phyloP scores from a whole-genome alignment of 2,113 vertebrate genomes.

The Leptosomus discolor region DNA sequence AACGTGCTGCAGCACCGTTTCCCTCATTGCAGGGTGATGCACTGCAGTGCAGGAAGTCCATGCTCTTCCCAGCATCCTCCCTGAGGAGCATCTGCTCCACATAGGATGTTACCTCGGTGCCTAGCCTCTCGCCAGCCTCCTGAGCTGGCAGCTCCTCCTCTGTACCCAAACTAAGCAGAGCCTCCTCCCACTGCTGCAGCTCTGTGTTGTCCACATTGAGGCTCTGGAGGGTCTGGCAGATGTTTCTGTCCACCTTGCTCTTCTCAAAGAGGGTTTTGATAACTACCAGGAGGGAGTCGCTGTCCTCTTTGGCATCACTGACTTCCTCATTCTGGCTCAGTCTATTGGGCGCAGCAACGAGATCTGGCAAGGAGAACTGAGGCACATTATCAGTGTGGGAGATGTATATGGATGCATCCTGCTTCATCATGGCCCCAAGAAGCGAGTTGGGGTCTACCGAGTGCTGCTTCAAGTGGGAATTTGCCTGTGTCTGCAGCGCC shows the following conservation, averaged over 20 bases:
- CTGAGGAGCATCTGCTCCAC: slow-evolving; percentile 52
- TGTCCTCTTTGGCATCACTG: slow-evolving; percentile 40
- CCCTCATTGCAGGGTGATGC: neutral
- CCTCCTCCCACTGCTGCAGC: slow-evolving; percentile 68
- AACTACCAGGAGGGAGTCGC: slow-evolving; percentile 7
- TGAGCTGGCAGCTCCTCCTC: neutral
- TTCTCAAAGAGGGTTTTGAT: slow-evolving; percentile 63
- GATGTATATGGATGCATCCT: slow-evolving; percentile 67
- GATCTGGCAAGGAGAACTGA: slow-evolving; percentile 65
- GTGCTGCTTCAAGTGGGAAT: neutral
- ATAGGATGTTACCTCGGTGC: slow-evolving; percentile 41
- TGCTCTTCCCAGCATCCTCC: neutral
- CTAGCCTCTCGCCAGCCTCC: slow-evolving; percentile 36
- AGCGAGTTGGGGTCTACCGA: slow-evolving; percentile 55
- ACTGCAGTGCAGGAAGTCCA: neutral
- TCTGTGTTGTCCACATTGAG: neutral
- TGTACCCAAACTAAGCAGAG: slow-evolving; percentile 54
- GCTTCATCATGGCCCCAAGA: slow-evolving; percentile 74
- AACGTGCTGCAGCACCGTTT: neutral
- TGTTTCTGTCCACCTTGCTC: neutral
- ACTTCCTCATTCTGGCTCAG: neutral
- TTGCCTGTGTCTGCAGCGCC: neutral
- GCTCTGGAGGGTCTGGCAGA: slow-evolving; percentile 12
- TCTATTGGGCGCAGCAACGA: slow-evolving; percentile 32
- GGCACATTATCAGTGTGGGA: neutral